phyloP scores from a whole-genome alignment of 2,888 invertebrate genomes.

The Brenthis ino region DNA sequence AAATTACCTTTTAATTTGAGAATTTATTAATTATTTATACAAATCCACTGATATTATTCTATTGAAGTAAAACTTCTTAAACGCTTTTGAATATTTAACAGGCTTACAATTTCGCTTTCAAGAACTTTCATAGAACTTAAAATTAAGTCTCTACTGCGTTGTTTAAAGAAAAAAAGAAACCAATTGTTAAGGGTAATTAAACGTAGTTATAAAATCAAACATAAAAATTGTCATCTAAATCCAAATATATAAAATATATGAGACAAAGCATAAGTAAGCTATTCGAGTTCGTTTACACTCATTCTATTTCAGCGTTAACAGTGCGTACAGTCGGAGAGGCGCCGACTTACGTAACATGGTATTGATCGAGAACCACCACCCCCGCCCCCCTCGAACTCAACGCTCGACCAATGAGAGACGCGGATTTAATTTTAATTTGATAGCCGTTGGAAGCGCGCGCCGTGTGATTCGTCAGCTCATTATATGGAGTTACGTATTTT shows the following conservation, averaged over 20 bases:
- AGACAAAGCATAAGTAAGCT: slow-evolving; percentile 7
- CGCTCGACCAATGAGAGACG: slow-evolving; percentile 61
- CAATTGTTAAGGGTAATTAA: too few species aligned
- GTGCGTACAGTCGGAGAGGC: slow-evolving; percentile 46
- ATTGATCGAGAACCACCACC: slow-evolving; percentile 62
- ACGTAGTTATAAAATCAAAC: too few species aligned
- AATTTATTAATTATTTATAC: too few species aligned
- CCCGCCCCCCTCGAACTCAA: slow-evolving; percentile 42
- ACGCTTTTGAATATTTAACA: too few species aligned
- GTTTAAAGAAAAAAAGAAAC: too few species aligned
- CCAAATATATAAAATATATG: not conserved
- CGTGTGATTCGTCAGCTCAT: slow-evolving; percentile 66
- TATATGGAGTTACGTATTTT: slow-evolving; percentile 37
- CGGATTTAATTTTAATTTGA: slow-evolving; percentile 76
- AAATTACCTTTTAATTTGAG: too few species aligned
- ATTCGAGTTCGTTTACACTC: slow-evolving; percentile 28
- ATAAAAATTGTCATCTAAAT: not conserved
- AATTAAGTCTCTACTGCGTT: too few species aligned
- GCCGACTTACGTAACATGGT: slow-evolving; percentile 70
- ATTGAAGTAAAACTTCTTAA: too few species aligned
- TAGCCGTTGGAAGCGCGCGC: slow-evolving; percentile 59
- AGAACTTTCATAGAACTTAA: too few species aligned
- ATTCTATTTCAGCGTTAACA: slow-evolving; percentile 32
- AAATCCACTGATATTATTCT: too few species aligned
- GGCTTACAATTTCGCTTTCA: too few species aligned